Evolutionary conservation across 64 coral and sea anemone genomes (phyloP).

Genomic region (Actinia equina): DNA sequence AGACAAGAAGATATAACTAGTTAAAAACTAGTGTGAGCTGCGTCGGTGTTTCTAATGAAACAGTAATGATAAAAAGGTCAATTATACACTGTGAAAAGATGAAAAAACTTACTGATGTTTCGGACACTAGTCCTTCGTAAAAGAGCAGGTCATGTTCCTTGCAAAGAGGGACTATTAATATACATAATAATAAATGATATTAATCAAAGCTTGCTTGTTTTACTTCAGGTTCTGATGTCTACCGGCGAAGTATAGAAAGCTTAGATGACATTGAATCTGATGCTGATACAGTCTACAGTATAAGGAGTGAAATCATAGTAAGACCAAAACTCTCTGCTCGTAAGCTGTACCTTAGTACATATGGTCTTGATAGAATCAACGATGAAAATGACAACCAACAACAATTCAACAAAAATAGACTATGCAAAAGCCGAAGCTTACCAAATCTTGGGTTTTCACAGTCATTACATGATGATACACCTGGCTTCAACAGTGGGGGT

Average conservation of each 20-base stretch:
- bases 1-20: no score
- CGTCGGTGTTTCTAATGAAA: no score
- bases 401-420: conserved; percentile 6
- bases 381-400: neutral
- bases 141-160: no score
- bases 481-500: neutral
- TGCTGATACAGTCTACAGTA: conserved; percentile 50
- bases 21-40: no score
- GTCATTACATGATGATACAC: neutral
- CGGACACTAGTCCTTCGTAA: no score
- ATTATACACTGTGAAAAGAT: no score
- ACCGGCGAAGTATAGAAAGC: conserved; percentile 29
- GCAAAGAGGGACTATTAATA: no score
- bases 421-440: conserved; percentile 45
- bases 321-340: conserved; percentile 41
- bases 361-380: conserved; percentile 33
- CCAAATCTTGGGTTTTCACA: conserved; percentile 34
- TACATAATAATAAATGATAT: no score
- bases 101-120: no score
- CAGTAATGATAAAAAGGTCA: no score
- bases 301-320: conserved; percentile 43
- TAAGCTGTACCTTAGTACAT: conserved; percentile 53
- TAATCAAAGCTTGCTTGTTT: neutral
- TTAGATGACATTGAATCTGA: conserved; percentile 55
- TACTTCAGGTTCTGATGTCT: conserved; percentile 44